These are phyloP conservation scores for Criorhina ranunculi DNA, from an alignment of 2,888 invertebrate genomes.

Conservation along the genomic window DNA sequence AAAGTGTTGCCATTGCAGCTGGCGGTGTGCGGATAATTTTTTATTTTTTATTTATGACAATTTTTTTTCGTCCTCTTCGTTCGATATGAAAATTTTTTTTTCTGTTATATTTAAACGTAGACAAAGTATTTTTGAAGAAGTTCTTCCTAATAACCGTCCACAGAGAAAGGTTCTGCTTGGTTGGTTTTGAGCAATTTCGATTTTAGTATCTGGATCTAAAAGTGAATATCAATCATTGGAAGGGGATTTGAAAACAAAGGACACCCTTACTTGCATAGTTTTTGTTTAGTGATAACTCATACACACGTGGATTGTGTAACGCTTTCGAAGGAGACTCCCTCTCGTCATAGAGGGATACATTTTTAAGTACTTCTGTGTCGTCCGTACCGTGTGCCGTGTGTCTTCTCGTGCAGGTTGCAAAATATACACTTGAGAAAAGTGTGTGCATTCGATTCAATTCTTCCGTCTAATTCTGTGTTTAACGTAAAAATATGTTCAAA, in stretches of 20 bases:
- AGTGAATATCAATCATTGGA: constrained; percentile 35
- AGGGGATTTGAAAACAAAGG: neutral
- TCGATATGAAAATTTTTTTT: constrained; percentile 36
- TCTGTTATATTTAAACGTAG: constrained; percentile 37
- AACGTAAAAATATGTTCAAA: constrained; percentile 6
- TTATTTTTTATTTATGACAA: constrained; percentile 68
- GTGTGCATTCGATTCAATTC: constrained; percentile 20
- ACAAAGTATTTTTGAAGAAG: constrained; percentile 38
- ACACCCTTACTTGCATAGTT: constrained; percentile 2
- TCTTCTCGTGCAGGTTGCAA: constrained; percentile 34
- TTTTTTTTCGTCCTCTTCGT: constrained; percentile 43
- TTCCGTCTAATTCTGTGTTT: constrained; percentile 2
- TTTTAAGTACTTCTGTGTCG: constrained; percentile 17
- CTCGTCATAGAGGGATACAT: constrained; percentile 7
- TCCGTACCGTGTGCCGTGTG: neutral
- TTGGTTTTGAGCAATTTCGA: constrained; percentile 46
- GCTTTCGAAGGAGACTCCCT: constrained; percentile 37
- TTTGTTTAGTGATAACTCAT: constrained; percentile 40
- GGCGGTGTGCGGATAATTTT: constrained; percentile 32
- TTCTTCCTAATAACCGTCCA: constrained; percentile 41
- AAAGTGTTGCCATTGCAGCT: constrained; percentile 65
- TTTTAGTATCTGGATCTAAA: constrained; percentile 31
- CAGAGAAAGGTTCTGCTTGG: constrained; percentile 52
- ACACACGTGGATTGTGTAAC: constrained; percentile 69
- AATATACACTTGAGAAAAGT: constrained; percentile 15